A percentile compares a stretch with the other conserved stretches of the same genome.
Conservation (phyloP, 2,113 vertebrate species). For the Paracanthobrama guichenoti region DNA sequence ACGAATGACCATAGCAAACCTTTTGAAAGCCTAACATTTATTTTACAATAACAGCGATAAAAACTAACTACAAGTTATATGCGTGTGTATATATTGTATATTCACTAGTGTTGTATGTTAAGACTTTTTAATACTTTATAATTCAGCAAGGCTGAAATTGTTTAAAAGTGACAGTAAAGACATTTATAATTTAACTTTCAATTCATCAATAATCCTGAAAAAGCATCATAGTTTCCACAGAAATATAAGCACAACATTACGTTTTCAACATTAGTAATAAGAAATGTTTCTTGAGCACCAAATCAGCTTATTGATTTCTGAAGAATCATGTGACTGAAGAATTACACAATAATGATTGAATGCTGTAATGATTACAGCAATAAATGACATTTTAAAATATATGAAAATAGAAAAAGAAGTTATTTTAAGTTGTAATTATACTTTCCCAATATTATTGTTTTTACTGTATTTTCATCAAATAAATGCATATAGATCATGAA, state of each 20-base stretch:
- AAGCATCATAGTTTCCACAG: neutral
- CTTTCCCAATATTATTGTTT: neutral
- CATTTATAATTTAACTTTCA: neutral
- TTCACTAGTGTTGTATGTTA: neutral
- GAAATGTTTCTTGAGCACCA: neutral
- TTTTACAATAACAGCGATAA: neutral
- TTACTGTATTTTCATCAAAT: neutral
- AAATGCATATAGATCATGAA: neutral
- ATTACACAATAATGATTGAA: too few relatives aligned
- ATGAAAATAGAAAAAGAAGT: too few relatives aligned
- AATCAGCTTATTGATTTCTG: neutral
- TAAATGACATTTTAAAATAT: neutral
- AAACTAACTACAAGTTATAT: neutral
- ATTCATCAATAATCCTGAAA: neutral
- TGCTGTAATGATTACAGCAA: too few relatives aligned
- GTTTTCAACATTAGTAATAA: neutral
- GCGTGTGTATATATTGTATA: neutral
- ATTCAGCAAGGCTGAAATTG: neutral
- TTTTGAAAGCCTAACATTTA: constrained; percentile 41
- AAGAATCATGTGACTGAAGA: neutral
- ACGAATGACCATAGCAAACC: constrained; percentile 54
- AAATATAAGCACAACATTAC: neutral
- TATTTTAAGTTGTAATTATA: neutral
- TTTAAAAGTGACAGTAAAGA: neutral
- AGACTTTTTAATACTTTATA: neutral